Base-by-base conservation (phyloP, 2,888 invertebrate genomes). In the Thecocarcelia acutangulata region DNA sequence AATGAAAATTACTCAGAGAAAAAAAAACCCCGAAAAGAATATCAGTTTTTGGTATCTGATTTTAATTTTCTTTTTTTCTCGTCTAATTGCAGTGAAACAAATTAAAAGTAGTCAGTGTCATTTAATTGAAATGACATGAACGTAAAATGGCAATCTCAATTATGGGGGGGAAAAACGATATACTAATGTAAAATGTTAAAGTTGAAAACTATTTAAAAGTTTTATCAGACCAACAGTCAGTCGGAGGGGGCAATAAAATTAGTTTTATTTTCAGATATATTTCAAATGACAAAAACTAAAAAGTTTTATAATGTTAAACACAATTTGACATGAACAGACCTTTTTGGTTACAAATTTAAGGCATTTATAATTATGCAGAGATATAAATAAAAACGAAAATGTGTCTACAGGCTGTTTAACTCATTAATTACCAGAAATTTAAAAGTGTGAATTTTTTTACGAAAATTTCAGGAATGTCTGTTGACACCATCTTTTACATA, bases 121-220 rank as follows among this genome's bases (percentile, higher is more conserved):
- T 59, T 75, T 68, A 42, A 59, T 28, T 58, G 44, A 59, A 68
- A 42, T 68, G 58, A 68, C 66, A 42, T 66, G 5, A 19, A 33
- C 33, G 15, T 5, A 33, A 64, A 21, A 17, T 46, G 15, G 56
- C 52, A 54, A 42, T 42, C n/a, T 63, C 12, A 59, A 21, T 58
- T 63, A 2, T 40, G 4, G 21, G 6, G 4, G 13, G 15, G 28
- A 59, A 28, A 24, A 12, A 3, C 13, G 21, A 59, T n/a, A n/a
- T n/a, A n/a, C n/a, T n/a, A 40, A 9, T 28, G 2, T 3, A 46
- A 70, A 13, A 40, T 21, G 11, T 70, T 17, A 61, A 28, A 42
- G 17, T 59, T 40, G 2, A 37, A 70, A 59, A 40, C 37, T 21
- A 40, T 24, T 50, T 59, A 9, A 40, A 40, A 9, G n/a, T 56